Base-by-base conservation (phyloP, 2,113 vertebrate species). In the Corvus cornix region DNA sequence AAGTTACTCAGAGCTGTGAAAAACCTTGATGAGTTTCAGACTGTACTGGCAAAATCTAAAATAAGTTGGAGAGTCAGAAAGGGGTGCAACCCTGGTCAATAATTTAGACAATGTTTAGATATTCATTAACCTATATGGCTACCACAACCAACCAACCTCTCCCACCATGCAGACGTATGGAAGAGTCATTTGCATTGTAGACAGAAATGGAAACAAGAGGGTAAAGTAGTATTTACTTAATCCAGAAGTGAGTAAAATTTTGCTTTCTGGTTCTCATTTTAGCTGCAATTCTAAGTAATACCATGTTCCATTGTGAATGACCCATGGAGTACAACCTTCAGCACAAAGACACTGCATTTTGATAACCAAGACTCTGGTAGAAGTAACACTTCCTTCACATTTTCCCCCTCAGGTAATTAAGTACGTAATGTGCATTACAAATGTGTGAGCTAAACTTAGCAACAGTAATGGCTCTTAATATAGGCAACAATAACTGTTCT, bases 361-460 rank as follows among this genome's bases (percentile, higher is more conserved):
- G 63, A 33, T 74, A 74, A 74, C 46, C 2, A 16, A n/a, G 58
- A 49, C 48, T 90, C 88, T 78, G 68, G 55, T 11, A 74, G 27
- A 83, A 84, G 55, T 7, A 52, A 58, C 19, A 74, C 4, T 26
- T 15, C 84, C 46, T 86, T 72, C 39, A 28, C 43, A 26, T 78
- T 58, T 66, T 12, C 24, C 55, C 22, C 30, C 67, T 51, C 16
- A 46, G 73, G 79, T 83, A 85, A 92, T 93, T 84, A 89, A 80
- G 46, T 16, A 80, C 0, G 9, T 66, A 90, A 92, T 6, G 13
- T 31, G 43, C 13, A 20, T 67, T 78, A 89, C n/a, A 51, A 60
- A 90, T 74, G 39, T 48, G 48, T 81, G 68, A 83, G 53, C 76
- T 93, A 92, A 94, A 95, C 26, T 74, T 17, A 84, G 90, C 72